These are phyloP conservation scores for Mus caroli DNA, from an alignment of 2,797 vertebrate genomes.

Conservation along the genomic window DNA sequence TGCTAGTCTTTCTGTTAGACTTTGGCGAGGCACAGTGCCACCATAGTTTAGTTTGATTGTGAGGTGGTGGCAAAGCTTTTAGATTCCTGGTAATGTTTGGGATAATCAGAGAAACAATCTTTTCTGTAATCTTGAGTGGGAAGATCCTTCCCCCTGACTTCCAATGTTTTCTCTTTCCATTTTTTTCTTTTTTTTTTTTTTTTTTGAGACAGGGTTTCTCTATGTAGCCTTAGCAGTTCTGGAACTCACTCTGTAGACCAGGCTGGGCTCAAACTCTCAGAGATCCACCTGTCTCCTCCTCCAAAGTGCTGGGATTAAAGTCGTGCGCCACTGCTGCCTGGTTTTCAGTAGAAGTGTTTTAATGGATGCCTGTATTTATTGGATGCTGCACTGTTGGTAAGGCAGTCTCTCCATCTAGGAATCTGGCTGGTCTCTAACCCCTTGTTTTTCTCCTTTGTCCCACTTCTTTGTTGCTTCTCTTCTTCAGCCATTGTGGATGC, in stretches of 20 bases:
- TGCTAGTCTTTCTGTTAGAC: conserved; percentile 70
- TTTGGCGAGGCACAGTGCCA: conserved; percentile 68
- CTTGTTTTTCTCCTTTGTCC: background rate
- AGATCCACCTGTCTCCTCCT: background rate
- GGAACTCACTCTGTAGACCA: background rate
- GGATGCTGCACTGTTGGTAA: background rate
- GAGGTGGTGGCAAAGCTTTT: conserved; percentile 72
- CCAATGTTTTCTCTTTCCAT: too few relatives aligned
- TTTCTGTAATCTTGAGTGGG: background rate
- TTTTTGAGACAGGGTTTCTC: background rate
- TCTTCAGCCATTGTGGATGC: conserved; percentile 94
- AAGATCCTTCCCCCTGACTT: background rate
- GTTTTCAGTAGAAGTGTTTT: background rate
- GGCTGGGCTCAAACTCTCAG: background rate
- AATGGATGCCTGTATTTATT: background rate
- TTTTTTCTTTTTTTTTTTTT: too few relatives aligned
- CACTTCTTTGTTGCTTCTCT: conserved; percentile 60
- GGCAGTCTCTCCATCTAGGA: background rate
- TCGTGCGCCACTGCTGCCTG: background rate
- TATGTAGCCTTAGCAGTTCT: background rate
- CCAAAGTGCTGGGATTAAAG: background rate
- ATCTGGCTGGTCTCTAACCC: conserved; percentile 48
- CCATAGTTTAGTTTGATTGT: conserved; percentile 74
- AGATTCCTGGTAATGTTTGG: background rate
- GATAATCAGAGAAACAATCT: background rate